These are phyloP conservation scores for Drosophila repletoides DNA, from an alignment of 1,140 invertebrate species.

Conservation along the genomic window DNA sequence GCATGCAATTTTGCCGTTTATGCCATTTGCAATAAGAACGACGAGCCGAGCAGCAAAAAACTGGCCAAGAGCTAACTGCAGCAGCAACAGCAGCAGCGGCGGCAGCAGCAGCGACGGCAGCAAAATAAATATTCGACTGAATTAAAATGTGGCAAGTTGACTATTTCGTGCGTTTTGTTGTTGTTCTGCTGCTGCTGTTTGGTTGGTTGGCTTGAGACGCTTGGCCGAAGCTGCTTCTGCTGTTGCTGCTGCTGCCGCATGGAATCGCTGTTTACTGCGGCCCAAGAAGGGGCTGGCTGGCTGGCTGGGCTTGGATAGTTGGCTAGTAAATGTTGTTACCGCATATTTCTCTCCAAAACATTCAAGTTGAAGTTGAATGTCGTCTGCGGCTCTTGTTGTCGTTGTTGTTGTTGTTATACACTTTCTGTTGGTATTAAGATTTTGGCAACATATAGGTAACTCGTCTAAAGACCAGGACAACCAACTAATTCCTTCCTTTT, in stretches of 20 bases:
- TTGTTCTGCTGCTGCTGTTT: conserved; percentile 22
- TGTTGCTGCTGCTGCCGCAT: neutral
- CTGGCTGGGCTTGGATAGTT: conserved; percentile 3
- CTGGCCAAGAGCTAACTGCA: conserved; percentile 28
- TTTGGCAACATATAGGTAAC: too few species aligned
- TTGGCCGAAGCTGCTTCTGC: neutral
- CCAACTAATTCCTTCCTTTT: too few species aligned
- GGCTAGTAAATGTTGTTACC: conserved; percentile 67
- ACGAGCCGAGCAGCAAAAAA: conserved; percentile 23
- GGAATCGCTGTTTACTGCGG: conserved; percentile 1
- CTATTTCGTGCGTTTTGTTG: conserved; percentile 64
- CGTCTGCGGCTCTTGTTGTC: conserved; percentile 36
- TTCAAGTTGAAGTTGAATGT: conserved; percentile 63
- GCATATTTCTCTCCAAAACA: conserved; percentile 70
- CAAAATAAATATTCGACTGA: conserved; percentile 70
- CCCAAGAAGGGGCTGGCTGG: neutral
- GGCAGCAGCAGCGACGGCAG: too few species aligned
- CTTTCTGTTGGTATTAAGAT: conserved; percentile 8
- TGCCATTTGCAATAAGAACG: conserved; percentile 52
- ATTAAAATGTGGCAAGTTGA: conserved; percentile 80
- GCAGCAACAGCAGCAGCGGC: too few species aligned
- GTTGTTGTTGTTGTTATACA: conserved; percentile 12
- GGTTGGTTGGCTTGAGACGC: conserved; percentile 11
- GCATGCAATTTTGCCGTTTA: conserved; percentile 59
- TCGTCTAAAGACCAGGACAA: too few species aligned